Percentiles rank a stretch among this genome's conserved stretches.
Evolutionary conservation across 2,797 vertebrate genomes (phyloP).

Genomic region (Enteromius unitaeniatus): DNA sequence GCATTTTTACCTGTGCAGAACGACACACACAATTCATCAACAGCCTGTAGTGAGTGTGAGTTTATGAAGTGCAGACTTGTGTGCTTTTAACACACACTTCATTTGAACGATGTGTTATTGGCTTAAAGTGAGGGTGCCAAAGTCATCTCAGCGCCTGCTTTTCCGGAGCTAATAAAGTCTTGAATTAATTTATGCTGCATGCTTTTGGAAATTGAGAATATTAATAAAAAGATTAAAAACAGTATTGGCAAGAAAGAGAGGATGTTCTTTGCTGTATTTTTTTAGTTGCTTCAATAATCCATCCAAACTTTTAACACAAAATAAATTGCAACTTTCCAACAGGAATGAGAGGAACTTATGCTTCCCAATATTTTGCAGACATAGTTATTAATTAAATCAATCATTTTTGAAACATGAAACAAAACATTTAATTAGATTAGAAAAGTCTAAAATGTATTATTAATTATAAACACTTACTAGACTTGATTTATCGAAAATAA

Average conservation of each 20-base stretch:
- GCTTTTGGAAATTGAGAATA: neutral
- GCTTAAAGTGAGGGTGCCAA: neutral
- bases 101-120: constrained; percentile 10
- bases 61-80: neutral
- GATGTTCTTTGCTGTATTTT: neutral
- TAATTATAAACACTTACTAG: neutral
- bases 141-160: neutral
- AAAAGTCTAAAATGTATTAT: neutral
- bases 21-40: neutral
- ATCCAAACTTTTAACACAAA: neutral
- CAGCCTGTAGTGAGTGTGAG: neutral
- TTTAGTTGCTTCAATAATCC: neutral
- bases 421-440: neutral
- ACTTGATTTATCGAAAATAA: neutral
- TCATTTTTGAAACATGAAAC: neutral
- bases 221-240: neutral
- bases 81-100: neutral
- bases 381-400: neutral
- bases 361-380: neutral
- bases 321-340: neutral
- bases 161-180: neutral
- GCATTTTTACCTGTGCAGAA: constrained; percentile 20
- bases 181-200: neutral
- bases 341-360: no score
- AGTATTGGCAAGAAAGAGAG: neutral